Evolutionary conservation across 2,888 invertebrate genomes (phyloP), one percentile per base, ranked within the genome.

Genomic region (Athrips mouffetella): DNA sequence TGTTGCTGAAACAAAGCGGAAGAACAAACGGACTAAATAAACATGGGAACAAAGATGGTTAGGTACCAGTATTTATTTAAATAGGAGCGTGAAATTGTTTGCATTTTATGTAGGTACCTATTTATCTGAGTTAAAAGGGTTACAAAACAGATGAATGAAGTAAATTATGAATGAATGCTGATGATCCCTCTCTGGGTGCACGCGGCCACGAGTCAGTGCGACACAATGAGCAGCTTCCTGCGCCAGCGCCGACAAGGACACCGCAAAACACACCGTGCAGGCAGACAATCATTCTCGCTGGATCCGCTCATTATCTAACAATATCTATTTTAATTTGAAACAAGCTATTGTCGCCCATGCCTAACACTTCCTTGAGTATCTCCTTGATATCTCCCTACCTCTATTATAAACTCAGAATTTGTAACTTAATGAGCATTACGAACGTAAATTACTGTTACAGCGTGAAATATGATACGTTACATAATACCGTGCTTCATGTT

Each of bases 141-240:
- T 5, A 39, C n/a, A 35, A 8, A 16, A 20, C n/a, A 8, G n/a
- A 45, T 50, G 50, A 47, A 47, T 48, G 50, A 29, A 44, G 40
- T 44, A 20, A 42, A 30, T 11, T 16, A 27, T 41, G 41, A 41
- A 41, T 41, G 41, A 13, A 2, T 42, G 29, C n/a, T 15, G n/a
- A 10, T 20, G 37, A 15, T 33, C 16, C n/a, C 33, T n/a, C 11
- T 11, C 37, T 20, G 37, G 21, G 29, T 18, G 42, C 42, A 15
- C 23, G 55, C 67, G 75, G 72, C 64, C 79, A 76, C 79, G 74
- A 81, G 81, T 82, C 82, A 80, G 71, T 65, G 76, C 70, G 68
- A 67, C 73, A 76, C 80, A 86, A 87, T 75, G 74, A 85, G 78
- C 67, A 55, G 79, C 73, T 83, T 86, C 86, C 86, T 84, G 86